Evolutionary conservation across 2,888 invertebrate genomes (phyloP), one percentile per base, ranked within the genome.

Genomic region (Rosalia funebris): DNA sequence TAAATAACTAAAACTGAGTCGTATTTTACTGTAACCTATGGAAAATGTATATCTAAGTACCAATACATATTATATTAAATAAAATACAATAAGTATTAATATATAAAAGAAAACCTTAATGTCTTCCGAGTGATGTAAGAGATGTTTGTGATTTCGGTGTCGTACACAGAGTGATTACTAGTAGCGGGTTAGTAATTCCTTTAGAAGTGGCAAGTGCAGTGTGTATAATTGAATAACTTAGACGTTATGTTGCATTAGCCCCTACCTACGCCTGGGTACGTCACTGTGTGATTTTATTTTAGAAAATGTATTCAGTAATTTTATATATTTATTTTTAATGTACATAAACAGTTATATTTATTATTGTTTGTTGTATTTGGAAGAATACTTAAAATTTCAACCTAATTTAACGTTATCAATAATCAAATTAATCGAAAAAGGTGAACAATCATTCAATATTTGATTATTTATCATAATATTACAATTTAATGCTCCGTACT

Each of bases 401-500:
- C 9, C 3, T 60, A 46, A 59, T 59, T 62, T 47, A 58, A 41
- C 52, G 47, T 60, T 66, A 57, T 61, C 54, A 62, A 47, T 45
- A 50, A 59, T 56, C 47, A 57, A 56, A 17, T 36, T 47, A 68
- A 65, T 65, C 64, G 60, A 64, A 67, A 60, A 59, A 68, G 62
- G 60, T 66, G 71, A 70, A 75, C 75, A 76, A 76, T 75, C 75
- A 76, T 71, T 67, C 64, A 47, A 53, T 59, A 71, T 73, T 68
- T 39, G 70, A 71, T 74, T 73, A 69, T 69, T 65, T 74, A 75
- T 71, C 62, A 60, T 74, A 74, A 75, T 47, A n/a, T n/a, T n/a
- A n/a, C n/a, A 46, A 63, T 39, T 37, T 2, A 19, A 20, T 7
- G 1, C 39, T 15, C 15, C 25, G 39, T 39, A 50, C 20, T 50